phyloP scores from a whole-genome alignment of 2,113 vertebrate genomes.

The Lepus europaeus region DNA sequence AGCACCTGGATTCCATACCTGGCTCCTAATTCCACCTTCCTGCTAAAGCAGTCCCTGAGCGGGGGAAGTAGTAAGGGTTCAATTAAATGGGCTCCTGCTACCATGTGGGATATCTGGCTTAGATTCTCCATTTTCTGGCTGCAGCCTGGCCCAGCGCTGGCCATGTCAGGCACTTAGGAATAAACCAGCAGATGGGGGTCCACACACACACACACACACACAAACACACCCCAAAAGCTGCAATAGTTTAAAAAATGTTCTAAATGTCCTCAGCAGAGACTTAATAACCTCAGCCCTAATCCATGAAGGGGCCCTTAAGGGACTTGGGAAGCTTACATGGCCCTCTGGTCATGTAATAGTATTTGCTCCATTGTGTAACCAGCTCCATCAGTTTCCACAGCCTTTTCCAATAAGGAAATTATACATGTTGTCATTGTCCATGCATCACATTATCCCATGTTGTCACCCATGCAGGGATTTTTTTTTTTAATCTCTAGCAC shows the following conservation, averaged over 20 bases:
- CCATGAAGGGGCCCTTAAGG: neutral
- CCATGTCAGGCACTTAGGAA: too few relatives aligned
- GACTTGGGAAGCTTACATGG: neutral
- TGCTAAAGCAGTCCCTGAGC: too few relatives aligned
- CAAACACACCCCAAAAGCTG: neutral
- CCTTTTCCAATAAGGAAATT: conserved; percentile 4
- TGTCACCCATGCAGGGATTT: neutral
- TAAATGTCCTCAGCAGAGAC: neutral
- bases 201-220: too few relatives aligned
- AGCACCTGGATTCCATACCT: too few relatives aligned
- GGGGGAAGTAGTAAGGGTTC: too few relatives aligned
- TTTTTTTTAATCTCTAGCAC: neutral
- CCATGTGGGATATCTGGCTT: too few relatives aligned
- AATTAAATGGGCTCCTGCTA: too few relatives aligned
- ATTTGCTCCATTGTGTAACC: neutral
- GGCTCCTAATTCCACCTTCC: too few relatives aligned
- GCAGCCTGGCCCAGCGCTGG: too few relatives aligned
- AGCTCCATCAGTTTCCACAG: neutral
- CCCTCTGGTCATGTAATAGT: neutral
- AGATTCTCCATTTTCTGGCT: too few relatives aligned
- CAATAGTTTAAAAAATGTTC: conserved; percentile 43
- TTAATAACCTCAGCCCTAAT: neutral
- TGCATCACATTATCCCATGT: neutral
- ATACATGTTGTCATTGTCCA: neutral
- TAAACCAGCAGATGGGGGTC: too few relatives aligned